Percentiles rank a stretch among this genome's conserved stretches.
These are phyloP conservation scores for Cyanoderma ruficeps DNA, from an alignment of 2,113 vertebrate species.

Conservation along the genomic window DNA sequence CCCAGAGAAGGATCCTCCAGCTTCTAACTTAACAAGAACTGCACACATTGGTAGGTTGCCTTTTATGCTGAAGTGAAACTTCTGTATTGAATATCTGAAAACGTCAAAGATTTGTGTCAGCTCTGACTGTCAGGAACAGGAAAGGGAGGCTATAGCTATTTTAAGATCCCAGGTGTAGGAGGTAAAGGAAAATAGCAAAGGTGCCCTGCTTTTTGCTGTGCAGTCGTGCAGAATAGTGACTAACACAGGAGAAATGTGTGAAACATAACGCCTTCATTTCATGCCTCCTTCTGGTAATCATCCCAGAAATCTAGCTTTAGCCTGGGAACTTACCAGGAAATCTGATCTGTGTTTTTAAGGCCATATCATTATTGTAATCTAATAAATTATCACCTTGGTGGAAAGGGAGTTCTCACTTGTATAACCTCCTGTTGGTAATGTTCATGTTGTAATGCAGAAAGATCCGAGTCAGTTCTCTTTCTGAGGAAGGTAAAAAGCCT, in stretches of 20 bases:
- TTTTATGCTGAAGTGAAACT: neutral
- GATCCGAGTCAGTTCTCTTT: neutral
- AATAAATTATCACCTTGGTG: neutral
- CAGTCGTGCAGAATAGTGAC: neutral
- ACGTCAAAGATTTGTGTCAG: neutral
- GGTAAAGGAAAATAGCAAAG: neutral
- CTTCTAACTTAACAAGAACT: slow-evolving; percentile 79
- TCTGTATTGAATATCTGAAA: neutral
- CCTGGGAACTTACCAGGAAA: neutral
- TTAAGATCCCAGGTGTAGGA: neutral
- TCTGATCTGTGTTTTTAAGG: neutral
- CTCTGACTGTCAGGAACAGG: neutral
- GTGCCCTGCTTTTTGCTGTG: neutral
- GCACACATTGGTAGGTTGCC: slow-evolving; percentile 80
- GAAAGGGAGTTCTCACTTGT: neutral
- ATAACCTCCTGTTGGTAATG: neutral
- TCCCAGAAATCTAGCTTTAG: neutral
- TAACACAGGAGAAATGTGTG: neutral
- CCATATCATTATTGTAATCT: neutral
- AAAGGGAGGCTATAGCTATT: neutral
- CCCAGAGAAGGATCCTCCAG: slow-evolving; percentile 81
- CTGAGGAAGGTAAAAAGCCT: neutral
- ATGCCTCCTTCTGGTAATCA: neutral
- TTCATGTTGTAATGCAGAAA: neutral
- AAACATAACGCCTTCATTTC: neutral